Evolutionary conservation across 35 echinoderm and acorn worm genomes (phyloP).

Genomic region (Ophiothrix spiculata): DNA sequence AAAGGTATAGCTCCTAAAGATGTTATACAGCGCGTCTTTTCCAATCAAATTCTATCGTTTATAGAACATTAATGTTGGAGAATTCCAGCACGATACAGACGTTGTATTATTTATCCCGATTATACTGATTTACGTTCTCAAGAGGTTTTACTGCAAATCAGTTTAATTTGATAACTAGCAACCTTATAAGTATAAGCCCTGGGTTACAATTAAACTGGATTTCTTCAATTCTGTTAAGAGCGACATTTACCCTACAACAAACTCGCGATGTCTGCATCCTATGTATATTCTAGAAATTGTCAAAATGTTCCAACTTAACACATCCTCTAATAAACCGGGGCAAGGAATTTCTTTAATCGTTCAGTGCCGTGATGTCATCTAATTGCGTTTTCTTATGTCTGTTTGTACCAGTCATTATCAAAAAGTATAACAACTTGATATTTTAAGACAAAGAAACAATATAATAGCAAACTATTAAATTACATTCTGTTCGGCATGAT

Average conservation of each 20-base stretch:
- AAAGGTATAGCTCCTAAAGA: no score
- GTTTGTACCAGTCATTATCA: not conserved
- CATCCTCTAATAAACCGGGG: not conserved
- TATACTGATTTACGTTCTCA: no score
- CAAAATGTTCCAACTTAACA: no score
- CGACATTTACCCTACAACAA: not conserved
- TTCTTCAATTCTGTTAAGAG: not conserved
- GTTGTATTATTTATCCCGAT: no score
- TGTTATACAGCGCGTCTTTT: no score
- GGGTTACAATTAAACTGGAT: constrained; percentile 9
- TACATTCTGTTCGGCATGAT: not conserved
- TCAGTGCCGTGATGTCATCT: not conserved
- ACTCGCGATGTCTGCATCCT: not conserved
- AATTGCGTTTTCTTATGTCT: not conserved
- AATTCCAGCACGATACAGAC: no score
- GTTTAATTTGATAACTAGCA: not conserved
- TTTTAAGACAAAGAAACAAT: not conserved
- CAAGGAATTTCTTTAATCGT: not conserved
- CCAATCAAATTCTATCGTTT: no score
- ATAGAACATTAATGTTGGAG: no score
- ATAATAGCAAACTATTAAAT: not conserved
- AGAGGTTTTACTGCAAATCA: no score
- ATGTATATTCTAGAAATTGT: not conserved
- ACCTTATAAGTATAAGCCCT: not conserved
- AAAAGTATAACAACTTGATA: not conserved